Conservation (phyloP, 2,113 vertebrate species). For the Zosterops pallidus region DNA sequence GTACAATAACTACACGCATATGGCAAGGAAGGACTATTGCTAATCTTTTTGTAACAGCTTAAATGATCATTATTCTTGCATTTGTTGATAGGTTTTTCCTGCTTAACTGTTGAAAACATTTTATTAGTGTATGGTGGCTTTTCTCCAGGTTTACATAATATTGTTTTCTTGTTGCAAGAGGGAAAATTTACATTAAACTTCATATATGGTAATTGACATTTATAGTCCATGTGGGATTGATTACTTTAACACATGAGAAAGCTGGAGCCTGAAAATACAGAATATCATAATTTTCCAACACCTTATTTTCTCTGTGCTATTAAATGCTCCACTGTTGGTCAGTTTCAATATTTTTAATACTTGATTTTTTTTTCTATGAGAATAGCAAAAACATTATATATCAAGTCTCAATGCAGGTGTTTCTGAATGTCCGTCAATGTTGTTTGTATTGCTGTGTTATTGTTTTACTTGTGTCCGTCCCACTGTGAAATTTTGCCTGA, state of each 20-base stretch:
- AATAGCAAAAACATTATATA: background rate
- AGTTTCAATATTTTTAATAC: background rate
- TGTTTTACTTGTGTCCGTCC: background rate
- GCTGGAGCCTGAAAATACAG: background rate
- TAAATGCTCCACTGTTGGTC: background rate
- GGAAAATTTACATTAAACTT: conserved; percentile 41
- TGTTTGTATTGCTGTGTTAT: background rate
- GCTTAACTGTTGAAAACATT: conserved; percentile 30
- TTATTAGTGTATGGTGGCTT: background rate
- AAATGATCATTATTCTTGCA: conserved; percentile 35
- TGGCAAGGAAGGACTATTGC: background rate
- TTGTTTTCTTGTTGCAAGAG: conserved; percentile 8
- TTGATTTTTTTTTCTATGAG: background rate
- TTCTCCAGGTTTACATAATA: conserved; percentile 18
- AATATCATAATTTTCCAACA: background rate
- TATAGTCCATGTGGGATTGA: conserved; percentile 42
- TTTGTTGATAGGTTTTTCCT: conserved; percentile 59
- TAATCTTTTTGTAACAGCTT: conserved; percentile 41
- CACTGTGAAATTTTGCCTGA: background rate
- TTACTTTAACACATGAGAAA: conserved; percentile 50
- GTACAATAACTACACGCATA: background rate
- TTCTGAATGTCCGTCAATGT: background rate
- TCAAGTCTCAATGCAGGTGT: background rate
- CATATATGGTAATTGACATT: conserved; percentile 38
- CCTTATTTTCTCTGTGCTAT: background rate